Base-by-base conservation (phyloP, 2,888 invertebrate species). In the Bhutanitis thaidina region DNA sequence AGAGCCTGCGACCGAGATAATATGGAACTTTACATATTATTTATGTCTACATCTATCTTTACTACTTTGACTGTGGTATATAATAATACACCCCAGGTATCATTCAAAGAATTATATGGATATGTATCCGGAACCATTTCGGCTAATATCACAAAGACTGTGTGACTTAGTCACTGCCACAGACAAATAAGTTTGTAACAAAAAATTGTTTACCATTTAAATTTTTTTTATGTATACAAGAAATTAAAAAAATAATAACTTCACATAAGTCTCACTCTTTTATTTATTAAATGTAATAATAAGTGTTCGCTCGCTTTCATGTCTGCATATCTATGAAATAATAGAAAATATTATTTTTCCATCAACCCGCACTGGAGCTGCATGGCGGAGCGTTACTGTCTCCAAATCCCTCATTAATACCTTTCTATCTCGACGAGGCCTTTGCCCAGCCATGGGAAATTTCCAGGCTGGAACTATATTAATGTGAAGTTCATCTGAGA, bases 111-210 rank as follows among this genome's bases (percentile, higher is more conserved):
- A 30, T 50, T 55, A 34, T 25, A 45, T 47, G 40, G 50, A 37
- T 44, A 55, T 53, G 46, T 48, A 45, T 52, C 52, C 43, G 51
- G 45, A 49, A 49, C 49, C 40, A 41, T 49, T 57, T 71, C 63
- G 65, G 61, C 64, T 62, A 78, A 79, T 76, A 77, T 77, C 77
- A 77, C 77, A 77, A 79, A 82, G 82, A 83, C 84, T 84, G 84
- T 76, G 74, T 74, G 79, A 83, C 88, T 88, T 88, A 88, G 89
- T 88, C 83, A 86, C 79, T 81, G 84, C 82, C 80, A 74, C 64
- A 65, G 65, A 77, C 72, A 74, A 72, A 58, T 74, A 79, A 60
- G 60, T 74, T 78, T 83, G 78, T 82, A 82, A 80, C 67, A 64
- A 69, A 71, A 60, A 55, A 73, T 77, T 78, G 79, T 84, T 80